Evolutionary conservation across 2,888 invertebrate species (phyloP).

Genomic region (Trachelus troglodyta): DNA sequence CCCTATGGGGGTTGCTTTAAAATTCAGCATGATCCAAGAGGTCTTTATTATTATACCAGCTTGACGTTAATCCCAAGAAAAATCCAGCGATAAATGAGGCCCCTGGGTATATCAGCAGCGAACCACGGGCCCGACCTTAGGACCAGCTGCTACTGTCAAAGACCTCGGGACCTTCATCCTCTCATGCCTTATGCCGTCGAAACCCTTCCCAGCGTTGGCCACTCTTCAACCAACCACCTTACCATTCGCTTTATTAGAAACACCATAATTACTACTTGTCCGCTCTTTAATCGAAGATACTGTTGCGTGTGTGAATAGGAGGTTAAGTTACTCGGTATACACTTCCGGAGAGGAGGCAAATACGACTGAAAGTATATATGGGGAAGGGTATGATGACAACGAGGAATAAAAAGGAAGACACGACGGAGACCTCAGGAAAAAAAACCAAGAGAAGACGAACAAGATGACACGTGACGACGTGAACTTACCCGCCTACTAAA

Average conservation of each 20-base stretch:
- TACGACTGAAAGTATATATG: neutral
- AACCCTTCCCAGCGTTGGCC: neutral
- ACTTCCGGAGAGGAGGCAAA: neutral
- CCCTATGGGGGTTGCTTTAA: neutral
- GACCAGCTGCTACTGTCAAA: conserved; percentile 12
- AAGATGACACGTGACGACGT: neutral
- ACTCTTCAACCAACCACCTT: neutral
- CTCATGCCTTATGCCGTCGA: neutral
- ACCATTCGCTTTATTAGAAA: neutral
- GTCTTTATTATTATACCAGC: neutral
- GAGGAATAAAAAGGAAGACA: neutral
- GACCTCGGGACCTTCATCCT: conserved; percentile 10
- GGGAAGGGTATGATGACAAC: neutral
- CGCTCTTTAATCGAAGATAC: neutral
- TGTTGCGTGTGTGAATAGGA: neutral
- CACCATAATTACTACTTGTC: neutral
- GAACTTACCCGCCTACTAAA: neutral
- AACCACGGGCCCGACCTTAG: conserved; percentile 2
- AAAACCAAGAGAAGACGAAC: neutral
- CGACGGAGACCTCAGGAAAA: neutral
- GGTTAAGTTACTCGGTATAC: neutral
- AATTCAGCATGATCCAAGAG: neutral
- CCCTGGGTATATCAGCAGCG: neutral
- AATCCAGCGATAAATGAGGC: neutral
- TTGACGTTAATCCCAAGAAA: neutral